Base-by-base conservation (phyloP, 2,113 vertebrate species). In the Pao palembangensis region DNA sequence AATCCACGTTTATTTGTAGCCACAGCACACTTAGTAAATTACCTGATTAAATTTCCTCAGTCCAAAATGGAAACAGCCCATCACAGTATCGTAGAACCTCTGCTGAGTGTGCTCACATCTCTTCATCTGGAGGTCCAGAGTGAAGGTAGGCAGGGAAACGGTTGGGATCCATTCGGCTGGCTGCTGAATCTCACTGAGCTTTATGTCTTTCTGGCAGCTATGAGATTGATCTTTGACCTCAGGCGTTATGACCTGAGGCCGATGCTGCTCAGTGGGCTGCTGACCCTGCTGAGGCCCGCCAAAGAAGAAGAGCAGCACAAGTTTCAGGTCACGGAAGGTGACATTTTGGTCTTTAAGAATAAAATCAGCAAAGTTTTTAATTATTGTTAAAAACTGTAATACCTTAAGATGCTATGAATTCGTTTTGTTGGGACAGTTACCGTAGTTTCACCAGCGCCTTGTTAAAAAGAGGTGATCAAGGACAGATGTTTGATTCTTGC, bases 161-260 rank as follows among this genome's bases (percentile, higher is more conserved):
- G 42, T 44, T 44, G 5, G 5, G 11, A 51, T 21, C 13, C 20
- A 52, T 1, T 52, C 15, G 16, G 4, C 25, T 52, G 15, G n/a
- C n/a, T 28, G n/a, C 15, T 16, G 7, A n/a, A 18, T 51, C 10
- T 21, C 20, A 3, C 12, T 51, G 10, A 48, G 17, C 46, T 16
- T 5, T 48, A 16, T n/a, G 46, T 48, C 7, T 48, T 0, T 71
- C 13, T 59, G 21, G 0, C 69, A 96, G 93, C 90, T 63, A 71
- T 87, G 20, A 87, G 90, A 65, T 74, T 95, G 41, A 92, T 94
- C 57, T 85, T 72, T 72, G 87, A 84, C 17, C 87, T 95, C 11
- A 86, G 73, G 80, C 47, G 69, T 52, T 89, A 68, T 0, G 84
- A 90, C 1, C 71, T 92, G n/a, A 90, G 71, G 42, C 19, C 67